These are phyloP conservation scores for Nephrotoma appendiculata DNA, from an alignment of 2,888 invertebrate species.

Conservation along the genomic window DNA sequence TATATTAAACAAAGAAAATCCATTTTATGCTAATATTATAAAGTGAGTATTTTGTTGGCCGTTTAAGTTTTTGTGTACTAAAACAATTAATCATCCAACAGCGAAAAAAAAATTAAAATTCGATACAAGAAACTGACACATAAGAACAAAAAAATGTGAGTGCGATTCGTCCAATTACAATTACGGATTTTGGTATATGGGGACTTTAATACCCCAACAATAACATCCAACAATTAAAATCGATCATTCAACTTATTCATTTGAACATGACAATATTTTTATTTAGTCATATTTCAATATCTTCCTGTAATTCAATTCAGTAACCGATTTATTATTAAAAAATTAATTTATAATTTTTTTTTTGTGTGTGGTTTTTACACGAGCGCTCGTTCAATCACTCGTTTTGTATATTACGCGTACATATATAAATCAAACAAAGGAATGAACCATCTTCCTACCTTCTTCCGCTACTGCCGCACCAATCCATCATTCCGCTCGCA, in stretches of 20 bases:
- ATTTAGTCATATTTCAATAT: not conserved
- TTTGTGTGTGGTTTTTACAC: not conserved
- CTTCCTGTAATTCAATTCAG: not conserved
- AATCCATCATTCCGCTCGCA: not conserved
- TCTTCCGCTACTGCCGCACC: not conserved
- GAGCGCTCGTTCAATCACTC: not conserved
- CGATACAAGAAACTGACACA: not conserved
- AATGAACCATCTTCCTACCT: not conserved
- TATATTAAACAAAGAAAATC: not conserved
- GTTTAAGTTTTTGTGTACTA: not conserved
- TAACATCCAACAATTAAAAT: not conserved
- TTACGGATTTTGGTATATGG: not conserved
- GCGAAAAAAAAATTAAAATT: not conserved
- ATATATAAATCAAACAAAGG: not conserved
- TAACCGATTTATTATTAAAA: not conserved
- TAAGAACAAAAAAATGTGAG: not conserved
- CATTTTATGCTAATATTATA: not conserved
- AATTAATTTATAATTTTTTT: not conserved
- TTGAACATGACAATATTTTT: not conserved
- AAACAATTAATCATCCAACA: not conserved
- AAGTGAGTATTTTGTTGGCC: not conserved
- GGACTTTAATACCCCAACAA: not conserved
- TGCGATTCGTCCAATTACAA: not conserved
- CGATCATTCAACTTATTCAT: not conserved
- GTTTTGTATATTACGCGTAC: not conserved